Evolutionary conservation across 1,140 invertebrate species (phyloP).

Genomic region (Caerostris darwini): DNA sequence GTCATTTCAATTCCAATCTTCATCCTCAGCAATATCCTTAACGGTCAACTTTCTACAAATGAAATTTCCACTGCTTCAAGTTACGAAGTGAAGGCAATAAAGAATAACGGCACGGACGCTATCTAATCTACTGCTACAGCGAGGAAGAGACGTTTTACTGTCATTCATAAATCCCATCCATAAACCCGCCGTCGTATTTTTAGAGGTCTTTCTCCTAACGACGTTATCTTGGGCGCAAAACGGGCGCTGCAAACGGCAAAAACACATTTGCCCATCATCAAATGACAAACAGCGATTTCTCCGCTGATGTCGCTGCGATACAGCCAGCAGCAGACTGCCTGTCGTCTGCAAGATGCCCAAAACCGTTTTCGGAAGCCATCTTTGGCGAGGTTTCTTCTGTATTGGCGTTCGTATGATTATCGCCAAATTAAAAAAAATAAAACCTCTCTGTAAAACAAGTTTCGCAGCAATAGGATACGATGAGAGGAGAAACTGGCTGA

Average conservation of each 20-base stretch:
- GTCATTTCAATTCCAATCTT: neutral
- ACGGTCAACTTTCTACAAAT: neutral
- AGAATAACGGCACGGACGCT: neutral
- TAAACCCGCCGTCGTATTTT: constrained; percentile 9
- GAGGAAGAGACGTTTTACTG: neutral
- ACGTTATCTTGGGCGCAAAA: constrained; percentile 21
- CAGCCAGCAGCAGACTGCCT: constrained; percentile 66
- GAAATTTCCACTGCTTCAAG: neutral
- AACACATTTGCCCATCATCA: constrained; percentile 31
- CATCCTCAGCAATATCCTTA: neutral
- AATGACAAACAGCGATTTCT: constrained; percentile 66
- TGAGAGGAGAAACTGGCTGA: neutral
- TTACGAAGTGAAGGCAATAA: neutral
- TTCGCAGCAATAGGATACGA: neutral
- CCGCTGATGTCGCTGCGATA: constrained; percentile 63
- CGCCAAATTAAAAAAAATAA: no score
- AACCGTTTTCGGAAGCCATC: no score
- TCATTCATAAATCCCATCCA: constrained; percentile 23
- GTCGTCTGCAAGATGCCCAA: constrained; percentile 58
- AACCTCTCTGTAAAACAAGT: constrained; percentile 45
- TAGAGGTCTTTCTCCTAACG: neutral
- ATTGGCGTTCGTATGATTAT: neutral
- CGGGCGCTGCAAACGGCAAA: neutral
- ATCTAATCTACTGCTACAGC: neutral
- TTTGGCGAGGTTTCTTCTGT: neutral